Base-by-base conservation (phyloP, 2,797 vertebrate genomes). In the Megalops cyprinoides region DNA sequence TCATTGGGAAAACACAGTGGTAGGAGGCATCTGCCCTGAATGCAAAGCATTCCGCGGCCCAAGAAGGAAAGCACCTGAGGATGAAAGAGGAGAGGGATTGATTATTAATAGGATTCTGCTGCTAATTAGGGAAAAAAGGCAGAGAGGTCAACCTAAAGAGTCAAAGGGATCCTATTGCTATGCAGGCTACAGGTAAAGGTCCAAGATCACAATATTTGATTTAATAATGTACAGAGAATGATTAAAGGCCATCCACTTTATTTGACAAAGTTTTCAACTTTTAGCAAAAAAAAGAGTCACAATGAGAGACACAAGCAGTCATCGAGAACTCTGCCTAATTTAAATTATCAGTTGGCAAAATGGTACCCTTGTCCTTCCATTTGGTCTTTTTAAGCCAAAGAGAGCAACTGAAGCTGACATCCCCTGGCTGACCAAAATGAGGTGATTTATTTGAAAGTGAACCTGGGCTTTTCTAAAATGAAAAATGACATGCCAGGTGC, bases 91-190 rank as follows among this genome's bases (percentile, higher is more conserved):
- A 28, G 75, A 56, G 51, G 75, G 20, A 56, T 55, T 31, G 31
- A 56, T 53, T 76, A 76, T 76, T 56, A 37, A 56, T 56, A 31
- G 20, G 48, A 15, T 7, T 49, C 15, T 28, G 5, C 51, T 37
- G n/a, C 75, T 81, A 81, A 81, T 81, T 81, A 56, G 75, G 60
- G 67, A 56, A 81, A 49, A 69, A 34, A 73, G 48, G 10, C 34
- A 69, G 9, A 73, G 75, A 58, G 75, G 75, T 77, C 62, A 56
- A 39, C 18, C 28, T 10, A 42, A 46, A 56, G 51, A 77, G 62
- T 69, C 46, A 77, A 67, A 71, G 60, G 74, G 74, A 77, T 48
- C 25, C 37, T 18, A 77, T 77, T 81, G 37, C 37, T 71, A 77
- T 77, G 65, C 80, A 77, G 80, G 20, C 25, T 51, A 53, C 75